Percentiles rank a stretch among this genome's conserved stretches.
Conservation (phyloP, 2,888 invertebrate genomes). For the Sarcophaga caerulescens region DNA sequence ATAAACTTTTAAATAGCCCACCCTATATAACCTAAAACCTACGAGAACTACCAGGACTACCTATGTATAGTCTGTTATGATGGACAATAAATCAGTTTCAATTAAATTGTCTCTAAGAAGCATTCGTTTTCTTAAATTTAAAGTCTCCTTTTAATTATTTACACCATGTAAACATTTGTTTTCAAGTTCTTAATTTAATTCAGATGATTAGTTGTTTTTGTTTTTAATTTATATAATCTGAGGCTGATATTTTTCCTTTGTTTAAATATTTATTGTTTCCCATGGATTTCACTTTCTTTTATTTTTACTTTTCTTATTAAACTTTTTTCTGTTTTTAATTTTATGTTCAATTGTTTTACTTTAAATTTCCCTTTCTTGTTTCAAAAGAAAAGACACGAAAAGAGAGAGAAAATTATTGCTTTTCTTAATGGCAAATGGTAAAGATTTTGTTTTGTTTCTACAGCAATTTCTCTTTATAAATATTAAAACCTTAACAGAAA, state of each 20-base stretch:
- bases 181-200: background rate
- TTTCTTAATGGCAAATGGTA: too few relatives aligned
- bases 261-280: background rate
- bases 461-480: background rate
- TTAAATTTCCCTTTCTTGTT: slow-evolving; percentile 40
- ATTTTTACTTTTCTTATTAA: background rate
- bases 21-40: too few relatives aligned
- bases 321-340: background rate
- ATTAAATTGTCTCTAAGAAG: too few relatives aligned
- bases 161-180: background rate
- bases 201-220: background rate
- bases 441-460: background rate
- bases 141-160: background rate
- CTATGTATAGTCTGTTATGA: too few relatives aligned
- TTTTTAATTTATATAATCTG: background rate
- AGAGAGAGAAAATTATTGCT: too few relatives aligned
- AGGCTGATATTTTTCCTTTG: too few relatives aligned
- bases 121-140: too few relatives aligned
- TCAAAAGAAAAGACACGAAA: background rate
- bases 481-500: background rate
- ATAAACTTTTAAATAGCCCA: too few relatives aligned
- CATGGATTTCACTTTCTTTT: slow-evolving; percentile 47
- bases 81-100: too few relatives aligned
- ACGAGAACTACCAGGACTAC: too few relatives aligned
- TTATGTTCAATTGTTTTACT: slow-evolving; percentile 46